Base-by-base conservation (phyloP, 2,113 vertebrate species). In the Dipodomys stephensi region DNA sequence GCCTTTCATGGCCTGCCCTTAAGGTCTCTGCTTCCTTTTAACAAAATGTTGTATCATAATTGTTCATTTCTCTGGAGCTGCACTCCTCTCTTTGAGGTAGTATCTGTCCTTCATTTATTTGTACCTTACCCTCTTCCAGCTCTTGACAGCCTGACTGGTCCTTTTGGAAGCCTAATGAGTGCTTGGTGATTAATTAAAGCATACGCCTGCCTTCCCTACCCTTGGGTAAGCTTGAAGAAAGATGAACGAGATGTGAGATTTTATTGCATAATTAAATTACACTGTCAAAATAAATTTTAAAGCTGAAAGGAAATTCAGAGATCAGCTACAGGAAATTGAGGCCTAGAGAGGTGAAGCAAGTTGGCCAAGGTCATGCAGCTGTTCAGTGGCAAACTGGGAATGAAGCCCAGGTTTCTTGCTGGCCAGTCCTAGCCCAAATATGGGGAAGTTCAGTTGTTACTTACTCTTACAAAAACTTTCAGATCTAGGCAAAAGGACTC, bases 311-410 rank as follows among this genome's bases (percentile, higher is more conserved):
- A 96, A 96, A 96, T 93, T 96, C 94, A 82, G 92, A 95, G 97
- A 95, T 96, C 96, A 94, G 84, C 95, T 74, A 80, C 96, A 97
- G 97, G 96, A 97, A 97, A 97, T 94, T 96, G 89, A 96, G 80
- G 95, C 76, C 95, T 94, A 89, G 62, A 76, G 81, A 95, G 96
- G 97, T 96, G 87, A 85, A 79, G 68, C 53, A 83, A 86, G 32
- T 84, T 91, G 92, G 87, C 94, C 87, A 94, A 97, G 96, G 94
- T 93, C 87, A 79, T 49, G 77, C 96, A 97, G 94, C 92, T 97
- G 96, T 83, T 92, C 62, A 92, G 87, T 88, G 93, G 89, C 92
- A 87, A 95, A 93, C 60, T 93, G 95, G 96, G 94, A 86, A 4
- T 0, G 60, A 82, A 87, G 93, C 93, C 89, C 91, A 83, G 68